Conservation (phyloP, 2,113 vertebrate species). For the Casuarius casuarius region DNA sequence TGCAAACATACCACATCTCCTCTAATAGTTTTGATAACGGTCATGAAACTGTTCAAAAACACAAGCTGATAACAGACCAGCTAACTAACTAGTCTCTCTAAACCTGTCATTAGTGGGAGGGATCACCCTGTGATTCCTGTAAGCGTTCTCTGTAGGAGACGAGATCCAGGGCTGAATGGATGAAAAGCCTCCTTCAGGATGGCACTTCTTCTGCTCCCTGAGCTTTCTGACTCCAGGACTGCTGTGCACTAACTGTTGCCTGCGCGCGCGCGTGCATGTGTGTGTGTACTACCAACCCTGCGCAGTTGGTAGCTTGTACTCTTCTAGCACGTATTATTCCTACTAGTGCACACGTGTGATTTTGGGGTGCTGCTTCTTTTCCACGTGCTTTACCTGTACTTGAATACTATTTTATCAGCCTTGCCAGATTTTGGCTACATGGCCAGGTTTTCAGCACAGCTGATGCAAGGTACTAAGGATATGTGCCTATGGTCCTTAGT, state of each 20-base stretch:
- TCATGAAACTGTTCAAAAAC: neutral
- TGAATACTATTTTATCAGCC: neutral
- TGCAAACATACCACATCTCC: neutral
- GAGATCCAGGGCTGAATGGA: neutral
- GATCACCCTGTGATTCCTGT: neutral
- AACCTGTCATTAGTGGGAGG: neutral
- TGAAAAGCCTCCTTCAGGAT: neutral
- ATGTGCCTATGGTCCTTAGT: neutral
- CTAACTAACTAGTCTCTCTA: neutral
- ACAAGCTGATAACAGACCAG: neutral
- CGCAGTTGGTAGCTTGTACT: rapidly evolving
- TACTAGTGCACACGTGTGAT: rapidly evolving
- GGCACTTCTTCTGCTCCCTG: rapidly evolving
- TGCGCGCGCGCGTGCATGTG: neutral
- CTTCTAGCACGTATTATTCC: neutral
- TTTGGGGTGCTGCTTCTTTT: neutral
- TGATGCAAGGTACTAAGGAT: neutral
- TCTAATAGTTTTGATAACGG: neutral
- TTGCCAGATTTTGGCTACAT: neutral
- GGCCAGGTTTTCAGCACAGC: neutral
- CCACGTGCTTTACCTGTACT: neutral
- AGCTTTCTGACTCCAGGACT: neutral
- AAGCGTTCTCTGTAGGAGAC: neutral
- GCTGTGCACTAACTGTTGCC: neutral
- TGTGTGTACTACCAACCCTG: neutral